Conservation (phyloP, 1,140 invertebrate species). For the Diorhabda sublineata region DNA sequence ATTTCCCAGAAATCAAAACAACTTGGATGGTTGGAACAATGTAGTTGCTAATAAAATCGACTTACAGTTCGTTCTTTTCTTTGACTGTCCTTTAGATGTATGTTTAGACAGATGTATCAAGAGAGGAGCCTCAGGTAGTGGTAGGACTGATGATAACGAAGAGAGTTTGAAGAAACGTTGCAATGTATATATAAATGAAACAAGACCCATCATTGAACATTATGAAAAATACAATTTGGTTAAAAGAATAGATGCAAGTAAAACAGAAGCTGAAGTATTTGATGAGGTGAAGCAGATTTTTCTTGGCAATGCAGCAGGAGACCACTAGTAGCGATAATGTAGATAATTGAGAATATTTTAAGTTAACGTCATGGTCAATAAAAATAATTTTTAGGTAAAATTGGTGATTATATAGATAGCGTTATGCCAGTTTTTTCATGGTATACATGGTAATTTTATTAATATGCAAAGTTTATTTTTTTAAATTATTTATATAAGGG, state of each 20-base stretch:
- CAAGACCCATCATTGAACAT: conserved; percentile 89
- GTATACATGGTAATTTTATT: too few species aligned
- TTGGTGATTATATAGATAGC: not conserved
- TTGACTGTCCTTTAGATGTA: conserved; percentile 83
- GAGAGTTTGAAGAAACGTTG: conserved; percentile 90
- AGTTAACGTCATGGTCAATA: not conserved
- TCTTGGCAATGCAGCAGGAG: conserved; percentile 22
- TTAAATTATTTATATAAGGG: too few species aligned
- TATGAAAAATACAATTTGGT: conserved; percentile 75
- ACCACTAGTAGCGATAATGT: conserved; percentile 8
- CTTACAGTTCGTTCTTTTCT: conserved; percentile 87
- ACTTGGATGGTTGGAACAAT: conserved; percentile 91
- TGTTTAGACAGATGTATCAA: conserved; percentile 81
- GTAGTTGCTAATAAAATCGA: conserved; percentile 81
- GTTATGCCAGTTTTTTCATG: too few species aligned
- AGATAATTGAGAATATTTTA: too few species aligned
- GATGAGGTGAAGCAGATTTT: conserved; percentile 37
- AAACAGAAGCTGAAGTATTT: conserved; percentile 63
- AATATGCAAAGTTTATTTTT: too few species aligned
- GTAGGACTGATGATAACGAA: conserved; percentile 90
- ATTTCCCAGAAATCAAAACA: conserved; percentile 96
- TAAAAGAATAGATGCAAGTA: conserved; percentile 70
- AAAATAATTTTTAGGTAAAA: not conserved
- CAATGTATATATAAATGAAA: conserved; percentile 83
- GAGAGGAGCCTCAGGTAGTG: conserved; percentile 83